Conservation (phyloP, 2,113 vertebrate species). For the Eulacestoma nigropectus region DNA sequence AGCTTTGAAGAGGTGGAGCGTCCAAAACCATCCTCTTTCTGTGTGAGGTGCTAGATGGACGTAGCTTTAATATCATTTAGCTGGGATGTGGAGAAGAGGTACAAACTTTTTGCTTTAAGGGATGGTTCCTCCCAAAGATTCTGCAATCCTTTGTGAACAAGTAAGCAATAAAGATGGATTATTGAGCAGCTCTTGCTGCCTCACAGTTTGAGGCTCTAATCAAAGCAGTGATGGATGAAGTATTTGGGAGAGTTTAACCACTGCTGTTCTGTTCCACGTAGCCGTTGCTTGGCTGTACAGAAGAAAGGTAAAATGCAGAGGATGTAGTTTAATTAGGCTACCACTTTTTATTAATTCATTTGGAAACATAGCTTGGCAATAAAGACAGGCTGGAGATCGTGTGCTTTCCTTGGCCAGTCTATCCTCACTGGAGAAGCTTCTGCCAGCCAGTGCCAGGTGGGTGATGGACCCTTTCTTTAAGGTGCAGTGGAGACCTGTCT, state of each 20-base stretch:
- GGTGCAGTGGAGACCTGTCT: neutral
- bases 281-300: neutral
- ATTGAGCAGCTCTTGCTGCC: neutral
- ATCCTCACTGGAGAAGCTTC: neutral
- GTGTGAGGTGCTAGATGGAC: conserved; percentile 33
- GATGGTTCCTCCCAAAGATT: neutral
- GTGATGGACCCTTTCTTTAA: neutral
- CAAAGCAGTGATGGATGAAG: neutral
- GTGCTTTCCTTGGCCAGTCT: neutral
- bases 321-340: neutral
- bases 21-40: neutral
- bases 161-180: neutral
- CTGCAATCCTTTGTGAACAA: neutral
- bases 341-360: neutral
- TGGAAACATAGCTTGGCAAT: neutral
- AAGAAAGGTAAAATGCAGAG: neutral
- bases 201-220: neutral
- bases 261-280: neutral
- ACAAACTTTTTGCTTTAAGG: neutral
- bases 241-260: neutral
- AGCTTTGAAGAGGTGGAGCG: conserved; percentile 1
- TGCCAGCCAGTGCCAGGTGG: neutral
- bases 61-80: neutral
- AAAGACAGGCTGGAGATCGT: neutral
- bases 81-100: neutral